Percentiles rank a stretch among this genome's conserved stretches.
These are phyloP conservation scores for Drosophila seguyi DNA, from an alignment of 1,140 invertebrate genomes.

Conservation along the genomic window DNA sequence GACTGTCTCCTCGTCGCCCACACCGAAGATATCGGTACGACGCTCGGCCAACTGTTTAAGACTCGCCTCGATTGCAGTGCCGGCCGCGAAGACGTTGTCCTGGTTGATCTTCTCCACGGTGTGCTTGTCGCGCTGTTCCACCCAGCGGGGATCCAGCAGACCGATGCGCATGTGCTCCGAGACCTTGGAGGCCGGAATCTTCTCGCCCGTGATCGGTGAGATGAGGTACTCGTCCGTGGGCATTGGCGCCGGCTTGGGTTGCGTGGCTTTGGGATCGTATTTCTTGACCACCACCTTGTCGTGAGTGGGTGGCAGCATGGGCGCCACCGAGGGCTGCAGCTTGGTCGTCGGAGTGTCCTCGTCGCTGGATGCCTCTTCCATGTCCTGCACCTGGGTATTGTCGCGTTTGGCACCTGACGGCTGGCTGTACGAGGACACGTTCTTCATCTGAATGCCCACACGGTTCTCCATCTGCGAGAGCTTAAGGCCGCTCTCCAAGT, in stretches of 20 bases:
- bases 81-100: conserved; percentile 89
- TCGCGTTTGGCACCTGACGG: conserved; percentile 81
- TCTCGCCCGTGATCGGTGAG: conserved; percentile 98
- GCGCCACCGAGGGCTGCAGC: conserved; percentile 85
- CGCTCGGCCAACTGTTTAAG: conserved; percentile 98
- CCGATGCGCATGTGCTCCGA: conserved; percentile 99
- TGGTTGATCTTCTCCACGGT: conserved; percentile 88
- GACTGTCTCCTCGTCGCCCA: conserved; percentile 98
- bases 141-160: conserved; percentile 98
- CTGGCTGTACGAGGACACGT: conserved; percentile 73
- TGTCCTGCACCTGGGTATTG: conserved; percentile 90
- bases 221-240: conserved; percentile 96
- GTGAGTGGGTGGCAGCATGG: conserved; percentile 93
- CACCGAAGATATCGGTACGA: conserved; percentile 99
- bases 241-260: conserved; percentile 86
- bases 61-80: conserved; percentile 97
- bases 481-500: conserved; percentile 74
- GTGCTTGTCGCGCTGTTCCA: conserved; percentile 97
- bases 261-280: conserved; percentile 96
- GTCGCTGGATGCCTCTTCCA: conserved; percentile 95
- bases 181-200: conserved; percentile 98
- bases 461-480: conserved; percentile 89
- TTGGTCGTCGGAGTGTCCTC: conserved; percentile 88
- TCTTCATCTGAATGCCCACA: conserved; percentile 85
- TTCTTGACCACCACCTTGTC: conserved; percentile 98